phyloP scores from a whole-genome alignment of 2,113 vertebrate species.

The Petroica traversi region DNA sequence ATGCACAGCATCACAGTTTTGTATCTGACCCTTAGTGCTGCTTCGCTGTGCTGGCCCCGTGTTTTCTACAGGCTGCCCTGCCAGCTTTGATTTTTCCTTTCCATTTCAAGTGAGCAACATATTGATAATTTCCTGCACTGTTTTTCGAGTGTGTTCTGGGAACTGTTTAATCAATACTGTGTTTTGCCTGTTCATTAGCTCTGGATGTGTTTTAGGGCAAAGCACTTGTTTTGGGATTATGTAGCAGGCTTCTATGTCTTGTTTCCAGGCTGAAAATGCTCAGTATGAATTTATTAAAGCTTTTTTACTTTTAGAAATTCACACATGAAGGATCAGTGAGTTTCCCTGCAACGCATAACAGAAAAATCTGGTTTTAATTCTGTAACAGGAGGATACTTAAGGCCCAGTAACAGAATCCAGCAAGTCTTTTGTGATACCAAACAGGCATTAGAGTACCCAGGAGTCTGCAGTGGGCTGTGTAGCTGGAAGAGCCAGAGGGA shows the following conservation, averaged over 20 bases:
- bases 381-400: background rate
- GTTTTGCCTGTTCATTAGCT: background rate
- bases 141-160: background rate
- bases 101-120: background rate
- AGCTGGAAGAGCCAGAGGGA: background rate
- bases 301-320: background rate
- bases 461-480: background rate
- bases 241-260: background rate
- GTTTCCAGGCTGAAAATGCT: background rate
- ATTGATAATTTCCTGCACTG: background rate
- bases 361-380: background rate
- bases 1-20: background rate
- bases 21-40: background rate
- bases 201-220: background rate
- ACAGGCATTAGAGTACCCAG: background rate
- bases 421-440: background rate
- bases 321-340: background rate
- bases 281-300: background rate
- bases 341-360: background rate
- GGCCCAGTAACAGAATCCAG: background rate
- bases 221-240: background rate
- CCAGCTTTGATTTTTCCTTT: background rate
- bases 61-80: background rate
- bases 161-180: background rate
- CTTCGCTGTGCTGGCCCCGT: fast-evolving